A percentile compares a stretch with the other conserved stretches of the same genome.
These are phyloP conservation scores for Cricetomys ansorgei DNA, from an alignment of 2,113 vertebrate genomes.

Conservation along the genomic window DNA sequence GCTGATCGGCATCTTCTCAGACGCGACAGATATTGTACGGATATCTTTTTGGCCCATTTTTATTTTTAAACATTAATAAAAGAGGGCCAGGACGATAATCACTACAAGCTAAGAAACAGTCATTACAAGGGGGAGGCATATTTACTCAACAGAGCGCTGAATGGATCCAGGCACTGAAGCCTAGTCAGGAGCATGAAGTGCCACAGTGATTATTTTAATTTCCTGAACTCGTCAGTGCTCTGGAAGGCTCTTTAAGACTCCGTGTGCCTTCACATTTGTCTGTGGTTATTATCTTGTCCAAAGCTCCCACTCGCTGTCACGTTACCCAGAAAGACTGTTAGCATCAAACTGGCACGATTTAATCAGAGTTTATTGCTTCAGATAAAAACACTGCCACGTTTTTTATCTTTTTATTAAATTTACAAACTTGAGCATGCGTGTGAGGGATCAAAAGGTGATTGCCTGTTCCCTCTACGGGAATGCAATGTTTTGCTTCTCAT, in stretches of 20 bases:
- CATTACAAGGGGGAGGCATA: constrained; percentile 58
- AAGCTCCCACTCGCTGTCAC: constrained; percentile 76
- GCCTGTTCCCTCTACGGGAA: constrained; percentile 78
- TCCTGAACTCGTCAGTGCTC: constrained; percentile 78
- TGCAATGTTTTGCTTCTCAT: constrained; percentile 83
- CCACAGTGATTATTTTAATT: constrained; percentile 79
- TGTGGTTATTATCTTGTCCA: constrained; percentile 80
- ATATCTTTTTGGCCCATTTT: constrained; percentile 66
- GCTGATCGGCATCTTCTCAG: constrained; percentile 32
- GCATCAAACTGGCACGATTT: constrained; percentile 85
- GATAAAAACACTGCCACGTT: constrained; percentile 86
- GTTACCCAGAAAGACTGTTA: constrained; percentile 72
- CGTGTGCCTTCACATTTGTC: constrained; percentile 81
- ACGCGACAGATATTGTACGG: constrained; percentile 43
- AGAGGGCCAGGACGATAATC: constrained; percentile 63
- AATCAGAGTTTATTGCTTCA: constrained; percentile 95
- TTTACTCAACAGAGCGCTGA: constrained; percentile 57
- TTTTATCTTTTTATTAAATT: constrained; percentile 93
- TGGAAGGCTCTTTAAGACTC: constrained; percentile 81
- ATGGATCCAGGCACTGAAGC: constrained; percentile 54
- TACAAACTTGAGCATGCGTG: constrained; percentile 85
- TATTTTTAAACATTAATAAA: constrained; percentile 80
- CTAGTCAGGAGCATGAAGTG: constrained; percentile 48
- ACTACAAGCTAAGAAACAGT: constrained; percentile 55
- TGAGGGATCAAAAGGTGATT: constrained; percentile 89